phyloP scores from a whole-genome alignment of 1,140 invertebrate species.

The Trichonephila clavata region DNA sequence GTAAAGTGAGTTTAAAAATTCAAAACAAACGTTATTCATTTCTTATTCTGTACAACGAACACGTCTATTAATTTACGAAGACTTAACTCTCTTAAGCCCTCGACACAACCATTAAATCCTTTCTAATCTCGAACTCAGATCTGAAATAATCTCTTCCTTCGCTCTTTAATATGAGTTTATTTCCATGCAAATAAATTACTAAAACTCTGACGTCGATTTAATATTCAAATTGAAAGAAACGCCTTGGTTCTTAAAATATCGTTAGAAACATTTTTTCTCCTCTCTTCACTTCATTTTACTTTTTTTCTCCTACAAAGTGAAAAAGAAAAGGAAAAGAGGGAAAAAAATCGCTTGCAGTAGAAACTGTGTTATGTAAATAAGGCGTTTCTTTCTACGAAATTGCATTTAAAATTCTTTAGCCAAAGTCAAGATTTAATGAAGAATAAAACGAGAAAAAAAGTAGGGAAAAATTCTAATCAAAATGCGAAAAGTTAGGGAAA shows the following conservation, averaged over 20 bases:
- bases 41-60: not conserved
- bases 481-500: constrained; percentile 32
- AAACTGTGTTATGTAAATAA: constrained; percentile 69
- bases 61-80: constrained; percentile 36
- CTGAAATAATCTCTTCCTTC: constrained; percentile 11
- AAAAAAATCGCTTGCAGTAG: constrained; percentile 21
- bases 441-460: constrained; percentile 1
- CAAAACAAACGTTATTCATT: not conserved
- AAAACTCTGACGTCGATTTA: constrained; percentile 52
- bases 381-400: constrained; percentile 42
- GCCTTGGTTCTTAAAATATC: constrained; percentile 60
- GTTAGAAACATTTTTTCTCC: constrained; percentile 20
- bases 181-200: constrained; percentile 68
- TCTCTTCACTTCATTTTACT: not conserved
- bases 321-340: not conserved
- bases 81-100: constrained; percentile 9
- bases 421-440: constrained; percentile 55
- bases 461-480: constrained; percentile 17
- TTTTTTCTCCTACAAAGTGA: not conserved
- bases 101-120: constrained; percentile 37
- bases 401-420: constrained; percentile 35
- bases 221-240: constrained; percentile 72
- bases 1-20: not conserved
- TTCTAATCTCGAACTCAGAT: constrained; percentile 48
- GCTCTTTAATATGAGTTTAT: constrained; percentile 49